Conservation (phyloP, 2,888 invertebrate genomes). For the Euplagia quadripunctaria region DNA sequence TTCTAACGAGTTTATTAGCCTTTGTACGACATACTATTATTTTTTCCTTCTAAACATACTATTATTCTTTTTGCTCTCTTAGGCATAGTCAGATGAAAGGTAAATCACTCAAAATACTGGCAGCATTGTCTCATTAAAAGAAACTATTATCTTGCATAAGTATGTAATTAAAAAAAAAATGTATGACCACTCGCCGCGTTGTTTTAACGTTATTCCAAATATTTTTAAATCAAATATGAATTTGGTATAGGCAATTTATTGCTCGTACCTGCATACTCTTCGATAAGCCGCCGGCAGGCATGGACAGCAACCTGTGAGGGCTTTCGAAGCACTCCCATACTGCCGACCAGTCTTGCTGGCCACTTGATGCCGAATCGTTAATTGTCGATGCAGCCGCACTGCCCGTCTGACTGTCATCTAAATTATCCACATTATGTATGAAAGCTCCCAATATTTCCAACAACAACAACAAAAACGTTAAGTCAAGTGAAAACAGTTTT, state of each 20-base stretch:
- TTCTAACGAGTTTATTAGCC: too few species aligned
- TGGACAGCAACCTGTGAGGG: conserved; percentile 91
- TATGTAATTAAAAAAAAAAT: too few species aligned
- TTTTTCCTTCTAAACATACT: too few species aligned
- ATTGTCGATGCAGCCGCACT: conserved; percentile 81
- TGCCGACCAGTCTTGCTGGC: conserved; percentile 94
- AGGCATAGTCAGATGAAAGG: too few species aligned
- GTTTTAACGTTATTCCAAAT: too few species aligned
- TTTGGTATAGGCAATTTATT: background rate
- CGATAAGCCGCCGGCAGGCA: conserved; percentile 90
- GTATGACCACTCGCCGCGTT: too few species aligned
- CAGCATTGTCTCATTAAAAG: too few species aligned
- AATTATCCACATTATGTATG: background rate
- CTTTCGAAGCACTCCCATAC: conserved; percentile 95
- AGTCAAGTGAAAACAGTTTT: background rate
- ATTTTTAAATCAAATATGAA: too few species aligned
- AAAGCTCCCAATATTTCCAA: background rate
- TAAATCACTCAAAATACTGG: too few species aligned
- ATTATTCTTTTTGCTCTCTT: too few species aligned
- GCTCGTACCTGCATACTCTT: conserved; percentile 90
- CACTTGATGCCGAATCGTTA: conserved; percentile 83
- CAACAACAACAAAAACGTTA: background rate
- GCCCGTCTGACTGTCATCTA: conserved; percentile 72
- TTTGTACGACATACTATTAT: too few species aligned
- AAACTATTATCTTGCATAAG: background rate